Evolutionary conservation across 2,797 vertebrate genomes (phyloP).

Genomic region (Cynodonichthys magdalenae): DNA sequence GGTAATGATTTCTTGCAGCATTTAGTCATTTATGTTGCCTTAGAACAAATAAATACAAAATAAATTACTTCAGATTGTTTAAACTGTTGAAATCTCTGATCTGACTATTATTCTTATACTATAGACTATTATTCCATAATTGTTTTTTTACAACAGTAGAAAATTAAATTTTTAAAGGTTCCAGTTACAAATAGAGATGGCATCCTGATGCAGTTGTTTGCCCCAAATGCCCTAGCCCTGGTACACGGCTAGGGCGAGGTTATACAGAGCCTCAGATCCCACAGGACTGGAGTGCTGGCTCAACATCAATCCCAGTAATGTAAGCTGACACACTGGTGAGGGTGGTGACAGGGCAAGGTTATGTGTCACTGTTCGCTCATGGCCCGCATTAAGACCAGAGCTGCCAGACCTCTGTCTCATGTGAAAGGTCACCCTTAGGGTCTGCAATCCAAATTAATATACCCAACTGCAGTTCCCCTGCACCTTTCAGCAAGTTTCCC

Average conservation of each 20-base stretch:
- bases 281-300: constrained; percentile 66
- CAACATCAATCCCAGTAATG: constrained; percentile 84
- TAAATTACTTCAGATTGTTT: too few relatives aligned
- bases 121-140: neutral
- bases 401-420: constrained; percentile 71
- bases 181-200: constrained; percentile 63
- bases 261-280: constrained; percentile 80
- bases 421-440: constrained; percentile 69
- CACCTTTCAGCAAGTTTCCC: constrained; percentile 56
- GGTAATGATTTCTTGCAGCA: too few relatives aligned
- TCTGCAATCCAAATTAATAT: constrained; percentile 66
- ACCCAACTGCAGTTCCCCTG: constrained; percentile 49
- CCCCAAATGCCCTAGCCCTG: constrained; percentile 74
- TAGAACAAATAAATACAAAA: too few relatives aligned
- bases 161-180: constrained; percentile 61
- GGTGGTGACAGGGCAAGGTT: constrained; percentile 86
- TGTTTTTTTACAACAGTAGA: constrained; percentile 24
- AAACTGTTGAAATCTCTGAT: too few relatives aligned
- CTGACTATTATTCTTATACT: too few relatives aligned
- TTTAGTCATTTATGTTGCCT: too few relatives aligned
- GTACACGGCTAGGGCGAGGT: constrained; percentile 76
- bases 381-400: constrained; percentile 70
- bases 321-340: constrained; percentile 80
- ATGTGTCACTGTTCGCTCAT: constrained; percentile 79
- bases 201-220: constrained; percentile 60